These are phyloP conservation scores for Pogonomyrmex californicus DNA, from an alignment of 1,140 invertebrate genomes.

Conservation along the genomic window DNA sequence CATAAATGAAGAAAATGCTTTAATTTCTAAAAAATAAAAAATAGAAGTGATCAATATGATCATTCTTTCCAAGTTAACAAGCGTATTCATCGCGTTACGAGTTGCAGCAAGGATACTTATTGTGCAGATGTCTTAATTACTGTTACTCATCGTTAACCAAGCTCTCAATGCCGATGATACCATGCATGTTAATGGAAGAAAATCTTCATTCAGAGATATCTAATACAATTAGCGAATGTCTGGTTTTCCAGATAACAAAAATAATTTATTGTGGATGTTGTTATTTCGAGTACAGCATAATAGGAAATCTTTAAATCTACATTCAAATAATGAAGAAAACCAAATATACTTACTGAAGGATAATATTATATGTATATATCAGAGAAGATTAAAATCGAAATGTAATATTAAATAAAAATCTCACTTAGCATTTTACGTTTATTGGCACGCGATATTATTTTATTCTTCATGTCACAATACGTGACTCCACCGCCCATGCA, in stretches of 20 bases:
- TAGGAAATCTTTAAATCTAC: neutral
- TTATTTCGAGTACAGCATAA: neutral
- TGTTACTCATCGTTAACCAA: neutral
- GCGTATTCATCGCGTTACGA: neutral
- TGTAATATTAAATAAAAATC: neutral
- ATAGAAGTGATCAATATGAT: neutral
- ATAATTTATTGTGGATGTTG: neutral
- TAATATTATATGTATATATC: neutral
- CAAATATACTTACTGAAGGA: neutral
- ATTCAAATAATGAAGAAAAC: neutral
- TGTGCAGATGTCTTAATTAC: conserved; percentile 43
- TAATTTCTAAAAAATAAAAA: neutral
- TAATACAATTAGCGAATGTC: neutral
- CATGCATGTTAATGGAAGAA: neutral
- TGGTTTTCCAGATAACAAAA: neutral
- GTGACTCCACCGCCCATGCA: neutral
- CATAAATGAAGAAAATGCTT: neutral
- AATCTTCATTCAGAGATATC: conserved; percentile 8
- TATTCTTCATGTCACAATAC: conserved; percentile 37
- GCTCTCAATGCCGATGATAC: conserved; percentile 8
- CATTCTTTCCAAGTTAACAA: conserved; percentile 11
- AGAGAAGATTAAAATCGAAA: neutral
- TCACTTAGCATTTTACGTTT: neutral
- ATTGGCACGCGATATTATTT: neutral
- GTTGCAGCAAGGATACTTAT: conserved; percentile 14